Base-by-base conservation (phyloP, 2,113 vertebrate species). In the Gasterosteus nipponicus region DNA sequence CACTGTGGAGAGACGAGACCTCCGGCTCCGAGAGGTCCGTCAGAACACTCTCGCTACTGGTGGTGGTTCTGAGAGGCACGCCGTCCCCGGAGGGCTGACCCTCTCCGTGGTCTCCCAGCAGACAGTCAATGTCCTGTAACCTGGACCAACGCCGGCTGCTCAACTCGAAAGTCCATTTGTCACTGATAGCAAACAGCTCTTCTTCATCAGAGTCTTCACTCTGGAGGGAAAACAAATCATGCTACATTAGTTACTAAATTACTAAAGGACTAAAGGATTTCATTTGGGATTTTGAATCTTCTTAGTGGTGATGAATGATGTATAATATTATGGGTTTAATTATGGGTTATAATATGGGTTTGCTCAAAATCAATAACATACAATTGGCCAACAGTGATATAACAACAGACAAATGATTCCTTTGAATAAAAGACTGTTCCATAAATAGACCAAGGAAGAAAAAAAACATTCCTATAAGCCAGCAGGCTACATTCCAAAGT, bases 91-190 rank as follows among this genome's bases (percentile, higher is more conserved):
- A 56, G 89, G 94, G 86, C 92, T 95, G 94, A 73, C 91, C 94
- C 81, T 93, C 65, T 85, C 84, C 72, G 89, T 93, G 91, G 93
- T 95, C 77, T 91, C 93, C 92, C 94, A 96, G 87, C 94, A 96
- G 91, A 95, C 96, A 88, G 95, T 97, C 96, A 10, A 93, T 91
- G 83, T 95, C 93, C 73, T 97, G 96, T 89, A 99, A 93, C 31
- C 97, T 95, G 87, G 98, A 99, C 98, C 98, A 99, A 73, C 96
- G 95, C 72, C 94, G 94, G 89, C 98, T 99, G 84, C 94, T 96
- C 93, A 96, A 95, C 90, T 99, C 97, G 94, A 98, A 99, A 65
- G 97, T 98, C 98, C 98, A 99, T 96, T 97, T 97, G 93, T 96
- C 96, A 86, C 98, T 99, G 93, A 99, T 96, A 58, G 97, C 96